A percentile compares a stretch with the other conserved stretches of the same genome.
Conservation (phyloP, 2,888 invertebrate genomes). For the Drosophila lutescens region DNA sequence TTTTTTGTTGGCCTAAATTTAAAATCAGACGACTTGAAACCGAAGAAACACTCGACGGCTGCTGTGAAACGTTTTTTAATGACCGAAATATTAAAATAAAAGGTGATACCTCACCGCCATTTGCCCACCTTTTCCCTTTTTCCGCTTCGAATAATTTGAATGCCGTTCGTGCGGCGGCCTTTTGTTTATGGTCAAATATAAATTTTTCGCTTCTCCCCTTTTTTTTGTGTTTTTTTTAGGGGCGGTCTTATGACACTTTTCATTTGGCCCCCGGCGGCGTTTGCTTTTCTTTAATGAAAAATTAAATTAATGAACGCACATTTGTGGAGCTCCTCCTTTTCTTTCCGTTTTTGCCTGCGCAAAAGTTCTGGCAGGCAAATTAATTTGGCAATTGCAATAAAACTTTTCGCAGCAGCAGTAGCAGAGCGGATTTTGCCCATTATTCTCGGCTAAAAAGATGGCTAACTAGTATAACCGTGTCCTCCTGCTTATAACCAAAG, state of each 20-base stretch:
- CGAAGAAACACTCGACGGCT: conserved; percentile 19
- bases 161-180: conserved; percentile 41
- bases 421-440: conserved; percentile 63
- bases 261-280: conserved; percentile 36
- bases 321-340: conserved; percentile 44
- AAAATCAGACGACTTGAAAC: conserved; percentile 37
- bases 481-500: conserved; percentile 73
- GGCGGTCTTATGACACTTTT: conserved; percentile 71
- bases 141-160: conserved; percentile 27
- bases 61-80: conserved; percentile 67
- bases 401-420: conserved; percentile 61
- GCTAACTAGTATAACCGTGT: conserved; percentile 43
- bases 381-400: conserved; percentile 77
- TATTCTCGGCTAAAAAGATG: conserved; percentile 54
- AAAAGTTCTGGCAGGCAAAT: conserved; percentile 64
- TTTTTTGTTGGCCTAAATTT: conserved; percentile 37
- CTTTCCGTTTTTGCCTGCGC: conserved; percentile 4
- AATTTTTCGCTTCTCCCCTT: conserved; percentile 18
- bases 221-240: conserved; percentile 15
- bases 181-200: conserved; percentile 65
- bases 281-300: conserved; percentile 68
- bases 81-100: conserved; percentile 75
- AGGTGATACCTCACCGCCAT: conserved; percentile 59
- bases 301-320: conserved; percentile 77
- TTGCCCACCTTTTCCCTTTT: conserved; percentile 26